phyloP scores from a whole-genome alignment of 2,113 vertebrate species.

The Oryzias melastigma region DNA sequence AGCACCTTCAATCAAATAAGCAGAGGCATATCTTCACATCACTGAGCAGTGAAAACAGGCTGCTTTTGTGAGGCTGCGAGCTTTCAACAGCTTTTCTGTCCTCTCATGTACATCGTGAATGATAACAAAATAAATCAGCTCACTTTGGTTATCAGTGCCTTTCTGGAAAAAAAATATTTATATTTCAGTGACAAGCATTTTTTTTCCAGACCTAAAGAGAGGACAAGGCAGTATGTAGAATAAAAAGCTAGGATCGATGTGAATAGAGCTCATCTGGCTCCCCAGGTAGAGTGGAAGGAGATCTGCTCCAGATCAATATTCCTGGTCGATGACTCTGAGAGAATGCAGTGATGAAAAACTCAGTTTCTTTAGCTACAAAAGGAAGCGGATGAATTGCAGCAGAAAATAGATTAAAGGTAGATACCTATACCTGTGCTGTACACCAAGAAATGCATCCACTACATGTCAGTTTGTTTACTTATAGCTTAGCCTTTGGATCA shows the following conservation, averaged over 20 bases:
- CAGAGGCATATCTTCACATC: slow-evolving; percentile 21
- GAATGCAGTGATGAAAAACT: slow-evolving; percentile 74
- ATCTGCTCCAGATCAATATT: slow-evolving; percentile 71
- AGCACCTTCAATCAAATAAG: slow-evolving; percentile 42
- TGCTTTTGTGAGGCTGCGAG: neutral
- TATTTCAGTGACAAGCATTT: slow-evolving; percentile 55
- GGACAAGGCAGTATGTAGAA: slow-evolving; percentile 58
- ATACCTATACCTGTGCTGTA: slow-evolving; percentile 49
- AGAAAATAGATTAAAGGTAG: slow-evolving; percentile 62
- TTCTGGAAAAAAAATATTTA: slow-evolving; percentile 55
- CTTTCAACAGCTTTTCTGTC: slow-evolving; percentile 8
- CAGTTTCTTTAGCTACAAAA: slow-evolving; percentile 59
- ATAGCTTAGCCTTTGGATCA: slow-evolving; percentile 36
- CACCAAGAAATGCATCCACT: slow-evolving; percentile 50
- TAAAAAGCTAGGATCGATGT: slow-evolving; percentile 71
- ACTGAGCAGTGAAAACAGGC: slow-evolving; percentile 21
- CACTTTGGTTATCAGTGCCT: slow-evolving; percentile 35
- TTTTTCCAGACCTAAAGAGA: slow-evolving; percentile 46
- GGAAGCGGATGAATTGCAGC: slow-evolving; percentile 54
- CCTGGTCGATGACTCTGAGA: slow-evolving; percentile 69
- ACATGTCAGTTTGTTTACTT: slow-evolving; percentile 55
- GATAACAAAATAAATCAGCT: slow-evolving; percentile 27
- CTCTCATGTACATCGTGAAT: neutral
- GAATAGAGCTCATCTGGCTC: slow-evolving; percentile 71
- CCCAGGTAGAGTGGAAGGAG: slow-evolving; percentile 71